Percentiles rank a stretch among this genome's conserved stretches.
phyloP scores from a whole-genome alignment of 2,113 vertebrate species.

The Plectropomus leopardus region DNA sequence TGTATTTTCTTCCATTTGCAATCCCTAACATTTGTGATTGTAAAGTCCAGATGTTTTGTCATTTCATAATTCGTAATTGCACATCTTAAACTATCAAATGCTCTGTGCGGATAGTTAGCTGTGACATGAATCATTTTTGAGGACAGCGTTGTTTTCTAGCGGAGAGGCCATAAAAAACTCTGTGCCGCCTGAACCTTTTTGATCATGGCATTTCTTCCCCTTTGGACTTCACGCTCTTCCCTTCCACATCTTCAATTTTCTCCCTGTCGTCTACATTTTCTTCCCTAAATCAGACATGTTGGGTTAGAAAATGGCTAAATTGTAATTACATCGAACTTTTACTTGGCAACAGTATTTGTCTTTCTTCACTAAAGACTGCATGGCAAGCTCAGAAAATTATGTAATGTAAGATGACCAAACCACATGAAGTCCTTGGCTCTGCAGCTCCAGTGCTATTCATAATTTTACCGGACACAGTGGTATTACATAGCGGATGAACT shows the following conservation, averaged over 20 bases:
- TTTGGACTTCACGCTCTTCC: constrained; percentile 80
- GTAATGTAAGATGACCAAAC: constrained; percentile 76
- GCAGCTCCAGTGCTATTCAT: constrained; percentile 66
- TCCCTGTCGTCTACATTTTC: constrained; percentile 76
- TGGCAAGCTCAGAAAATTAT: constrained; percentile 73
- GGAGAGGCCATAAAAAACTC: constrained; percentile 67
- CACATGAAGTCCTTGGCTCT: constrained; percentile 76
- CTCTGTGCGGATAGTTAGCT: constrained; percentile 44
- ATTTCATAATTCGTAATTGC: constrained; percentile 59
- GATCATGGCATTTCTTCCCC: constrained; percentile 76
- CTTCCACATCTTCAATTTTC: constrained; percentile 83
- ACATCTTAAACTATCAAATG: constrained; percentile 62
- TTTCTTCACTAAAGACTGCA: constrained; percentile 58
- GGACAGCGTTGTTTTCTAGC: constrained; percentile 67
- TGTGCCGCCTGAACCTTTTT: constrained; percentile 63
- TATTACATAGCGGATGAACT: constrained; percentile 60
- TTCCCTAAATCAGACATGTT: constrained; percentile 80
- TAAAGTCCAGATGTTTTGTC: constrained; percentile 52
- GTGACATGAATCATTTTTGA: constrained; percentile 70
- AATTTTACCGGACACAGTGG: constrained; percentile 66
- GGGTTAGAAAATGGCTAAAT: constrained; percentile 78
- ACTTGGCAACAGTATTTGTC: constrained; percentile 72
- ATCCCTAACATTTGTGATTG: constrained; percentile 10
- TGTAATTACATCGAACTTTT: constrained; percentile 78
- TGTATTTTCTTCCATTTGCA: constrained; percentile 18